Evolutionary conservation across 2,888 invertebrate genomes (phyloP).

Genomic region (Lucinisca nassula): DNA sequence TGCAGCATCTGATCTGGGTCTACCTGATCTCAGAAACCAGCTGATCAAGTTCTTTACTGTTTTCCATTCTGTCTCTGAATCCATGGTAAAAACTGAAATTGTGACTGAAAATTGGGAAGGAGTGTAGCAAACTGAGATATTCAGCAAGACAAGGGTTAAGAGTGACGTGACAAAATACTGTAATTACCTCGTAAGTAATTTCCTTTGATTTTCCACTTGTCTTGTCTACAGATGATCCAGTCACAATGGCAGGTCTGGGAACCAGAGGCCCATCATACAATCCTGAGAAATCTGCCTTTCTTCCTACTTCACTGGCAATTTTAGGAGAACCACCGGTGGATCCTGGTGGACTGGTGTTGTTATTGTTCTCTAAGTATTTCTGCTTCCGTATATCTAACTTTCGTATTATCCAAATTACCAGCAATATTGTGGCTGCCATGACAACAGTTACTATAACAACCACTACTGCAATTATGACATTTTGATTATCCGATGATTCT

Average conservation of each 20-base stretch:
- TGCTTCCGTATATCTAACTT: conserved; percentile 74
- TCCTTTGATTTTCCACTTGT: conserved; percentile 49
- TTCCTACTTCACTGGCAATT: conserved; percentile 17
- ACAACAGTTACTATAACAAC: conserved; percentile 79
- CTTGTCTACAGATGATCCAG: conserved; percentile 32
- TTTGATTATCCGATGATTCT: conserved; percentile 65
- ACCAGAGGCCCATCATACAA: conserved; percentile 43
- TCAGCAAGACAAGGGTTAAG: no score
- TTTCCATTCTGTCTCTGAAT: no score
- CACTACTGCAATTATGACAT: conserved; percentile 78
- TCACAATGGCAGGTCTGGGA: conserved; percentile 43
- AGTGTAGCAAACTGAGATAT: no score
- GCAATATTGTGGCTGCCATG: conserved; percentile 78
- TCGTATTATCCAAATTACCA: conserved; percentile 78
- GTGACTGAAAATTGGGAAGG: no score
- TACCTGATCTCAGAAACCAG: no score
- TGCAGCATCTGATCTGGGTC: no score
- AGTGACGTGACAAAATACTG: no score
- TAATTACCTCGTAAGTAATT: conserved; percentile 61
- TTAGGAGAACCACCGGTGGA: neutral
- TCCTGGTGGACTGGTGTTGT: neutral
- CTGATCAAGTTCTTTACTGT: no score
- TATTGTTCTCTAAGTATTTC: conserved; percentile 60
- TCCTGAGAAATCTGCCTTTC: conserved; percentile 44
- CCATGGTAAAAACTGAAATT: no score